Percentiles rank a stretch among this genome's conserved stretches.
Conservation (phyloP, 2,797 vertebrate species). For the Sebastes miniatus region DNA sequence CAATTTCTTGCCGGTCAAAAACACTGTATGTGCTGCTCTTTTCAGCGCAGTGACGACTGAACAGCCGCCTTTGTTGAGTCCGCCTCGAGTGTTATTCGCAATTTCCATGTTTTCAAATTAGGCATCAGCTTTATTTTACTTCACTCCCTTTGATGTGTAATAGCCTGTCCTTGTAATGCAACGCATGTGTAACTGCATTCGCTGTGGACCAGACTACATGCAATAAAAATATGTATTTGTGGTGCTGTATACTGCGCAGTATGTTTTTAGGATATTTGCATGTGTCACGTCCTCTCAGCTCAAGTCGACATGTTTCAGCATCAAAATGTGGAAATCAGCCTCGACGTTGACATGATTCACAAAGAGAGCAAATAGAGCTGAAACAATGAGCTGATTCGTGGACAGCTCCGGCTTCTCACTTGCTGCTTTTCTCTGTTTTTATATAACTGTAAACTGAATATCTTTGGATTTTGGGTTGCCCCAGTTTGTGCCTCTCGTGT, state of each 20-base stretch:
- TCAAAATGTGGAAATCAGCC: neutral
- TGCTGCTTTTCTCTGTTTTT: neutral
- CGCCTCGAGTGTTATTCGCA: constrained; percentile 45
- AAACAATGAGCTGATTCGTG: neutral
- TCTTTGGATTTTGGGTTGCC: neutral
- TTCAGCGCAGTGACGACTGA: neutral
- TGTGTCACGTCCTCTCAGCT: neutral
- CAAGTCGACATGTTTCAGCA: neutral
- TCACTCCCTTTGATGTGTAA: constrained; percentile 46
- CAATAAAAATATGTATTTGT: constrained; percentile 5
- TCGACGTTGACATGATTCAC: neutral
- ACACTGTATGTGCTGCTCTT: neutral
- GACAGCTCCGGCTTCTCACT: neutral
- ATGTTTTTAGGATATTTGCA: neutral
- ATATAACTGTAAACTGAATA: neutral
- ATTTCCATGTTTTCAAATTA: constrained; percentile 60
- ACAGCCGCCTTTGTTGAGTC: neutral
- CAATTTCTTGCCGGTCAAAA: constrained; percentile 22
- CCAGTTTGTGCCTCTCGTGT: neutral
- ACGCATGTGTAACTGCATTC: constrained; percentile 20
- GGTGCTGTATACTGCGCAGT: neutral
- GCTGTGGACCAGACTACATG: neutral
- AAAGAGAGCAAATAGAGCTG: neutral
- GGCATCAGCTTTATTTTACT: constrained; percentile 34
- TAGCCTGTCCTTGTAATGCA: constrained; percentile 18